Percentiles rank a stretch among this genome's conserved stretches.
Conservation (phyloP, 1,140 invertebrate species). For the Bombus superbus region DNA sequence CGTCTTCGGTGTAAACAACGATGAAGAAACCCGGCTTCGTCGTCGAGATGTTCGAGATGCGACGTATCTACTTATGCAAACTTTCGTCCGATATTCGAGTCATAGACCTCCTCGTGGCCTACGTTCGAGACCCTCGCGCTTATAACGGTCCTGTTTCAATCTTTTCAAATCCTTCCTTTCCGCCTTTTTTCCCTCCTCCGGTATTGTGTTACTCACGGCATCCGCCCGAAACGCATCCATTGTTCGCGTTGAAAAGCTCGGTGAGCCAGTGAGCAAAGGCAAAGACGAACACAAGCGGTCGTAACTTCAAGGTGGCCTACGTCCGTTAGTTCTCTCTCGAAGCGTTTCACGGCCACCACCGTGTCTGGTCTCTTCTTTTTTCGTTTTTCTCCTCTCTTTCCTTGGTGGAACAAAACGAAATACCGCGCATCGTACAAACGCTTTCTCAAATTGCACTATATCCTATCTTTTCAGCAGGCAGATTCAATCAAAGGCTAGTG, state of each 20-base stretch:
- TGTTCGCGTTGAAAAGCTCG: background rate
- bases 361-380: too few species aligned
- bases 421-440: background rate
- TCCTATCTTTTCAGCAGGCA: too few species aligned
- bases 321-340: background rate
- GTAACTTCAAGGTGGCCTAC: constrained; percentile 16
- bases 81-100: background rate
- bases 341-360: background rate
- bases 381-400: background rate
- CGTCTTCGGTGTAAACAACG: background rate
- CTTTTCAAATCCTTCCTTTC: background rate
- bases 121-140: background rate
- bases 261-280: background rate
- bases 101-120: background rate
- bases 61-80: background rate
- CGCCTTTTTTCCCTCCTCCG: background rate
- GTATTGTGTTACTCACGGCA: background rate
- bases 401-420: background rate
- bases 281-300: background rate
- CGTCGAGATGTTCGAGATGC: too few species aligned
- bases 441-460: too few species aligned
- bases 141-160: background rate
- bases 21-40: too few species aligned
- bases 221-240: constrained; percentile 12
- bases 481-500: background rate